phyloP scores from a whole-genome alignment of 2,888 invertebrate genomes.

The Pimpla rufipes region DNA sequence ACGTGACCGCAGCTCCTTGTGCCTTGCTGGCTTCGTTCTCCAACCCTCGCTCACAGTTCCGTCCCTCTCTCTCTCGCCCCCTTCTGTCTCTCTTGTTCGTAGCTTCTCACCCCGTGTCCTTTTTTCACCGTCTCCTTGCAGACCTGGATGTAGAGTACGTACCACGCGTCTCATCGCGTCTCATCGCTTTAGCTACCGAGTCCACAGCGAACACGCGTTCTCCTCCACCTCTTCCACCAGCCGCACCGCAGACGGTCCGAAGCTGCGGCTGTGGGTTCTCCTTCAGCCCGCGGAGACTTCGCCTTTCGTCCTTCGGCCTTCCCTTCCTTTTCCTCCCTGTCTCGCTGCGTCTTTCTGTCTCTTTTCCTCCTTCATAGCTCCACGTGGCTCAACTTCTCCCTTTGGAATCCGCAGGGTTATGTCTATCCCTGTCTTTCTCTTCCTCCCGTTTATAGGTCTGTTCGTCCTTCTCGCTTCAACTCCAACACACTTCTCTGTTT shows the following conservation, averaged over 20 bases:
- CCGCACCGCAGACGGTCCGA: slow-evolving; percentile 36
- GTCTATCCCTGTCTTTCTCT: slow-evolving; percentile 8
- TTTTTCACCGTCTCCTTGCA: neutral
- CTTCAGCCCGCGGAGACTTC: slow-evolving; percentile 10
- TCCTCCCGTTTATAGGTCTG: no score
- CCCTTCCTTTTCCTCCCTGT: slow-evolving; percentile 1
- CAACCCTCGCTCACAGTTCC: no score
- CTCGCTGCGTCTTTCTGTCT: no score
- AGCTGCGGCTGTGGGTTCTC: slow-evolving; percentile 2
- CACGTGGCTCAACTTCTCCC: slow-evolving; percentile 6
- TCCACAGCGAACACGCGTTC: no score
- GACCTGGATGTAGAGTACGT: neutral
- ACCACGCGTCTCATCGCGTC: slow-evolving; percentile 10
- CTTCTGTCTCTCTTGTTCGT: neutral
- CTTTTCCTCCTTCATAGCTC: slow-evolving; percentile 21
- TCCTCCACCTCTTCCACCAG: slow-evolving; percentile 17
- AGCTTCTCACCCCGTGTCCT: neutral
- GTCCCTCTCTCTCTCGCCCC: slow-evolving; percentile 16
- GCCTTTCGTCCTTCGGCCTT: neutral
- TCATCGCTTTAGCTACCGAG: neutral
- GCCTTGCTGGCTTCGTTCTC: slow-evolving; percentile 25
- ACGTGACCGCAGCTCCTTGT: slow-evolving; percentile 70
- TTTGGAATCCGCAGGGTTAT: neutral
- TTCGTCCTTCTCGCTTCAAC: no score
- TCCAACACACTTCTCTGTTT: slow-evolving; percentile 5